These are phyloP conservation scores for Schizaphis graminum DNA, from an alignment of 2,888 invertebrate species.

Conservation along the genomic window DNA sequence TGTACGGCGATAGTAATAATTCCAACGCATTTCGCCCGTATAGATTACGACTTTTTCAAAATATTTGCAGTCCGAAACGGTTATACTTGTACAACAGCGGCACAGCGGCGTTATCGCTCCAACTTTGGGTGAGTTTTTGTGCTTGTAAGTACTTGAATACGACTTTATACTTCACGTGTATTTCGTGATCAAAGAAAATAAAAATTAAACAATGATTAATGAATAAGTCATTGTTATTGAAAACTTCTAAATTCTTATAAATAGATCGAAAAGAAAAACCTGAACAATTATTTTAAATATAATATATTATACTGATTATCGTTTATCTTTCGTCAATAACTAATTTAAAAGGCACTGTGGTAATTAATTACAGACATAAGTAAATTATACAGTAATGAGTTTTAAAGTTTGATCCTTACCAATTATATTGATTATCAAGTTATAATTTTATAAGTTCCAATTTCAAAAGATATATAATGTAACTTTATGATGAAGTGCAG, in stretches of 20 bases:
- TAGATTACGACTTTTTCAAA: not conserved
- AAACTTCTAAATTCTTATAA: not conserved
- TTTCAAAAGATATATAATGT: not conserved
- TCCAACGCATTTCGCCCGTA: not conserved
- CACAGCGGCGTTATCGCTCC: not conserved
- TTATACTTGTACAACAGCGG: not conserved
- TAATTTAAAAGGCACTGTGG: not conserved
- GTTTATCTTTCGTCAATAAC: not conserved
- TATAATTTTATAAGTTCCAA: not conserved
- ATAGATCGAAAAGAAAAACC: not conserved
- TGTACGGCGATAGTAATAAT: not conserved
- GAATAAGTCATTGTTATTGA: not conserved
- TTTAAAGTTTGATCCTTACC: not conserved
- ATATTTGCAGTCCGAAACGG: not conserved
- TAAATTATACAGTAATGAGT: not conserved
- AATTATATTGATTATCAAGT: not conserved
- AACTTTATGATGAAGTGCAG: not conserved
- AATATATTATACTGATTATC: not conserved
- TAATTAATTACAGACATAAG: not conserved
- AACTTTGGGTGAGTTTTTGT: conserved; percentile 16
- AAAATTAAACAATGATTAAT: not conserved
- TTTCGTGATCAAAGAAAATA: not conserved
- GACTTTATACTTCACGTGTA: not conserved
- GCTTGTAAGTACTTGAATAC: not conserved
- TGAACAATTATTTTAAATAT: not conserved